Percentiles rank a stretch among this genome's conserved stretches.
These are phyloP conservation scores for Pholis gunnellus DNA, from an alignment of 2,113 vertebrate species.

Conservation along the genomic window DNA sequence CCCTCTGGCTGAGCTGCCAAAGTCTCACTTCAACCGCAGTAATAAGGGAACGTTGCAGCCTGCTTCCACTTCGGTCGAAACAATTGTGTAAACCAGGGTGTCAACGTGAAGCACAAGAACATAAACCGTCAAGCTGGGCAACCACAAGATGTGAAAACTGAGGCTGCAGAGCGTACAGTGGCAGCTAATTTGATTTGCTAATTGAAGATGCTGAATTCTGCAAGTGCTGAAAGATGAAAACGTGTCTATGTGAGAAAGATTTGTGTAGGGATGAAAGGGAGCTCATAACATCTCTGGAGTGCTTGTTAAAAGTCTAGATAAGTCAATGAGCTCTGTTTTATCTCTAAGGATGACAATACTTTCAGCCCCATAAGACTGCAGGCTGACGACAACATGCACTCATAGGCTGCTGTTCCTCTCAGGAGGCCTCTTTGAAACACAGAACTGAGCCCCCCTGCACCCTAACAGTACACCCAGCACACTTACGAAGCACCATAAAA, in stretches of 20 bases:
- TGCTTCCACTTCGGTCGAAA: background rate
- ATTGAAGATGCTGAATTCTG: slow-evolving; percentile 25
- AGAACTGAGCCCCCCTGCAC: background rate
- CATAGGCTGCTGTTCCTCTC: slow-evolving; percentile 1
- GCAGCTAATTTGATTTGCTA: slow-evolving; percentile 15
- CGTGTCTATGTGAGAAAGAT: slow-evolving; percentile 11
- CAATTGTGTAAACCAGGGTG: slow-evolving; percentile 2
- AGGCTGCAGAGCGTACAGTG: slow-evolving; percentile 6
- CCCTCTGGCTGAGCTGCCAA: slow-evolving; percentile 3
- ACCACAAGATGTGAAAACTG: background rate
- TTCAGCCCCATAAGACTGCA: slow-evolving; percentile 37
- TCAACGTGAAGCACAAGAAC: background rate
- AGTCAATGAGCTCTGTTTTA: slow-evolving; percentile 45
- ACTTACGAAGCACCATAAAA: slow-evolving; percentile 7
- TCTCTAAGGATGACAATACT: slow-evolving; percentile 47
- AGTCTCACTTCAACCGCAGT: slow-evolving; percentile 19
- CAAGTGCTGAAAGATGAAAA: background rate
- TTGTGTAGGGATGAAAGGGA: slow-evolving; percentile 42
- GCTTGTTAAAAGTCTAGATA: slow-evolving; percentile 54
- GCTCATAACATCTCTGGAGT: slow-evolving; percentile 45
- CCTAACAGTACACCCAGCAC: background rate
- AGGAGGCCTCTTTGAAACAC: slow-evolving; percentile 12
- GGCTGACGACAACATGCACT: slow-evolving; percentile 28
- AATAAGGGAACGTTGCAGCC: slow-evolving; percentile 4
- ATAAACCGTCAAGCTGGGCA: background rate